Base-by-base conservation (phyloP, 2,888 invertebrate genomes). In the Watsonalla binaria region DNA sequence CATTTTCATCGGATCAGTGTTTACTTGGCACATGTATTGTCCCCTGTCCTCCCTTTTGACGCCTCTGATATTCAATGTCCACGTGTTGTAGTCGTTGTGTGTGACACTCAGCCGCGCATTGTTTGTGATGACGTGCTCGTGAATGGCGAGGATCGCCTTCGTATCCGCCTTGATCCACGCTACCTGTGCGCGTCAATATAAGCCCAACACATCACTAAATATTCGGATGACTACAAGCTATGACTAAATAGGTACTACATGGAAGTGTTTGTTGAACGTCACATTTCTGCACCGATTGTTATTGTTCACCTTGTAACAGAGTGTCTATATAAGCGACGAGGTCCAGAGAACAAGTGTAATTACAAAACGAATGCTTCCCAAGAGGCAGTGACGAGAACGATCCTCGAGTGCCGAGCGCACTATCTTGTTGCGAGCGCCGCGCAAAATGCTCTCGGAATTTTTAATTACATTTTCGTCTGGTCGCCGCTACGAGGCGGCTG, bases 121-220 rank as follows among this genome's bases (percentile, higher is more conserved):
- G 93, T 97, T 97, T 72, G 97, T 97, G 90, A 97, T 97, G 81
- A 97, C 97, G 87, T 96, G 96, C 84, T 97, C 97, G 90, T 97
- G 97, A 82, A 97, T 97, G 66, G 97, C 97, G 82, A 97, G 92
- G 83, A 97, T 96, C 69, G 97, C 97, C 91, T 97, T 97, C 66
- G 96, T 96, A 90, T 97, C 97, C 63, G 97, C 96, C 90, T 97
- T 97, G 90, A 97, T 97, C 97, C 97, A 97, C 70, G 97, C 97
- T 78, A 97, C 97, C 97, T 97, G 91, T 78, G 61, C 70, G 69
- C 62, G 53, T 46, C 53, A 52, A 52, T 45, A 51, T 54, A 53
- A 53, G 51, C 53, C 52, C 53, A 42, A 8, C 42, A 42, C 42
- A 11, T 42, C 42, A 42, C 42, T 11, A 11, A 11, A 42, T 11